Evolutionary conservation across 2,888 invertebrate species (phyloP).

Genomic region (Aphidoletes aphidimyza): DNA sequence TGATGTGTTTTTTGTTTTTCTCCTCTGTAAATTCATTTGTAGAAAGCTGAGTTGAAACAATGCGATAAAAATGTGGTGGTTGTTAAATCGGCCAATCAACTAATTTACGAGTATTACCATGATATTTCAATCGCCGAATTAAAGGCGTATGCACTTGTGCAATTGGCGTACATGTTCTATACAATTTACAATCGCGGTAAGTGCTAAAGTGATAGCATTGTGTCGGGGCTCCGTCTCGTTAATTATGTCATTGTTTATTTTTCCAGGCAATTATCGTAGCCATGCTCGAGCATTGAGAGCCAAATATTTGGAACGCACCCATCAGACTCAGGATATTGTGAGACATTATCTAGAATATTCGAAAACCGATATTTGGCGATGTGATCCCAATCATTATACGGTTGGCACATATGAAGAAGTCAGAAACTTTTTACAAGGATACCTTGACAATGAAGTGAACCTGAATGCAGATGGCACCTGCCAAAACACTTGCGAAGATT

Average conservation of each 20-base stretch:
- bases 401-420: constrained; percentile 63
- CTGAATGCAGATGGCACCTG: constrained; percentile 76
- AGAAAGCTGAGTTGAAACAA: constrained; percentile 44
- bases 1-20: background rate
- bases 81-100: constrained; percentile 52
- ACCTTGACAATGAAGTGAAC: constrained; percentile 84
- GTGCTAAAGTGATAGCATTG: background rate
- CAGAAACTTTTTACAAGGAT: constrained; percentile 80
- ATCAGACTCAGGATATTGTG: background rate
- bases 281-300: background rate
- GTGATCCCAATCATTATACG: background rate
- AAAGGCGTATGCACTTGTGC: constrained; percentile 48
- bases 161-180: constrained; percentile 54
- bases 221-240: background rate
- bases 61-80: constrained; percentile 17
- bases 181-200: constrained; percentile 28
- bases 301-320: constrained; percentile 6
- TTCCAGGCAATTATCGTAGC: constrained; percentile 21
- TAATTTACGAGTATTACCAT: constrained; percentile 53
- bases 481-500: constrained; percentile 77
- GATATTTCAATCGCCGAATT: constrained; percentile 49
- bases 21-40: no score
- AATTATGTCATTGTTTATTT: background rate
- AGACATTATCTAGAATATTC: background rate
- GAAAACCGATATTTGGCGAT: constrained; percentile 12